Conservation (phyloP, 2,113 vertebrate species). For the Toxotes chatareus region DNA sequence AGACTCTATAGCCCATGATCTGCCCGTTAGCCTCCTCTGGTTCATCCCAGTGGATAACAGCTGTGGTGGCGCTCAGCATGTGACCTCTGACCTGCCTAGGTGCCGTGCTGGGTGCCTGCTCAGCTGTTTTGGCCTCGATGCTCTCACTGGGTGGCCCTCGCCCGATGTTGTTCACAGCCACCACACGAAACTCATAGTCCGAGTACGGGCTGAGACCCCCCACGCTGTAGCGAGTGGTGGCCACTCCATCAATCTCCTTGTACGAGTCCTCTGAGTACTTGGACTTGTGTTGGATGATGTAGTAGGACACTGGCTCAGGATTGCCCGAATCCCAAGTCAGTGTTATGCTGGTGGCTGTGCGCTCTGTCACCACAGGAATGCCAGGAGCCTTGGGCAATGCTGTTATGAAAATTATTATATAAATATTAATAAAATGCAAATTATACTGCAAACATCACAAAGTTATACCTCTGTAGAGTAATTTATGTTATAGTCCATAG, state of each 20-base stretch:
- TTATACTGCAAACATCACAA: slow-evolving; percentile 6
- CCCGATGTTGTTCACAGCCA: slow-evolving; percentile 98
- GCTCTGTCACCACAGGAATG: slow-evolving; percentile 94
- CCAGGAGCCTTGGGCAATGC: slow-evolving; percentile 96
- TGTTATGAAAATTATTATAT: slow-evolving; percentile 71
- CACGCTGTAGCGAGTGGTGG: slow-evolving; percentile 97
- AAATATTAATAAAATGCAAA: slow-evolving; percentile 52
- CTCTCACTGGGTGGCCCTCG: slow-evolving; percentile 93
- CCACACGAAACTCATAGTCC: slow-evolving; percentile 96
- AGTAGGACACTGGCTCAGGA: slow-evolving; percentile 97
- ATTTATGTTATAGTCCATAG: slow-evolving; percentile 28
- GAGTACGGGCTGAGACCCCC: slow-evolving; percentile 98
- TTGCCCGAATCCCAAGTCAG: slow-evolving; percentile 99
- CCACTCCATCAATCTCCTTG: slow-evolving; percentile 98
- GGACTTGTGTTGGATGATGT: slow-evolving; percentile 98
- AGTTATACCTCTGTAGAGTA: slow-evolving; percentile 5
- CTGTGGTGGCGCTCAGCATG: slow-evolving; percentile 97
- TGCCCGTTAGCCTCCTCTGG: slow-evolving; percentile 98
- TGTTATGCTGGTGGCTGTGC: slow-evolving; percentile 98
- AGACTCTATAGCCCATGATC: slow-evolving; percentile 97
- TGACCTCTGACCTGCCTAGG: slow-evolving; percentile 95
- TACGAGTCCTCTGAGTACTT: slow-evolving; percentile 93
- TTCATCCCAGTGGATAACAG: slow-evolving; percentile 98
- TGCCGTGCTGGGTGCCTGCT: slow-evolving; percentile 97
- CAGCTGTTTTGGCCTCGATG: slow-evolving; percentile 95